These are phyloP conservation scores for Falcunculus frontatus DNA, from an alignment of 2,113 vertebrate genomes.

Conservation along the genomic window DNA sequence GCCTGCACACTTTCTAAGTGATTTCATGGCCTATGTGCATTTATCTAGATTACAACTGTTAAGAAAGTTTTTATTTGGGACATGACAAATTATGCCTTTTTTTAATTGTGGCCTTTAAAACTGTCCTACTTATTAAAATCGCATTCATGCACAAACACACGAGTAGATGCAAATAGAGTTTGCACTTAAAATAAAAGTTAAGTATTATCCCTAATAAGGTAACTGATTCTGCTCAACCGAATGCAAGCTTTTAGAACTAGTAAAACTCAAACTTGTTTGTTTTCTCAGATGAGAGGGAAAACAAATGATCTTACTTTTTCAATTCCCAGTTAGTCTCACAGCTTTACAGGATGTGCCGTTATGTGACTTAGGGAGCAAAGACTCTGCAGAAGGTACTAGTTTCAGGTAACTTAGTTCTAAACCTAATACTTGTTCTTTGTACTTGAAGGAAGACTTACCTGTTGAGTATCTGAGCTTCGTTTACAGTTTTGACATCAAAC, in stretches of 20 bases:
- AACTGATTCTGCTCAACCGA: background rate
- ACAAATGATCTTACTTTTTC: background rate
- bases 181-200: background rate
- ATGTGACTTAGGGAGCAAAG: background rate
- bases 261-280: background rate
- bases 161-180: background rate
- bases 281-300: background rate
- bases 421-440: background rate
- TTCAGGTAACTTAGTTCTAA: background rate
- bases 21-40: background rate
- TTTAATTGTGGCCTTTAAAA: background rate
- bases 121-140: background rate
- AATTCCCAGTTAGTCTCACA: background rate
- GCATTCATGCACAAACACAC: background rate
- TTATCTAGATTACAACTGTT: background rate
- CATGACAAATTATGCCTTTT: background rate
- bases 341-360: background rate
- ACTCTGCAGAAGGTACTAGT: background rate
- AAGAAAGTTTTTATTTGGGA: background rate
- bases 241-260: background rate
- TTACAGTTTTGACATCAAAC: background rate
- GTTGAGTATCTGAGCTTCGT: background rate
- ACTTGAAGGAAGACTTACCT: background rate
- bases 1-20: background rate
- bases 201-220: background rate